These are phyloP conservation scores for Lasioglossum albipes DNA, from an alignment of 1,140 invertebrate species.

Conservation along the genomic window DNA sequence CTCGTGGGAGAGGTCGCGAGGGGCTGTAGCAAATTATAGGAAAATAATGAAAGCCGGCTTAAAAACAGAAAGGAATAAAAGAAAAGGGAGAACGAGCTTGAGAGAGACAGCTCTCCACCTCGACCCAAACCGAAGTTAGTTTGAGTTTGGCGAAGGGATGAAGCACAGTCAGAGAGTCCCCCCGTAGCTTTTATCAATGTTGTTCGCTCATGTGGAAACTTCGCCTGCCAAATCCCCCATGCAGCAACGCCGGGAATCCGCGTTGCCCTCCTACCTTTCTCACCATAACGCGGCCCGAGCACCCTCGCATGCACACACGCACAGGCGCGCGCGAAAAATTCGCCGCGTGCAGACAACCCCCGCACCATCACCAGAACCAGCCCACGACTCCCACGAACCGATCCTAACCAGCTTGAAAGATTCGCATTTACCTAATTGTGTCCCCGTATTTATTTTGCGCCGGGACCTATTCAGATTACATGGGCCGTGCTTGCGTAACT, in stretches of 20 bases:
- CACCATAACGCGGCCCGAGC: slow-evolving; percentile 71
- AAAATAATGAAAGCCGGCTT: slow-evolving; percentile 79
- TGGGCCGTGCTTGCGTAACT: slow-evolving; percentile 49
- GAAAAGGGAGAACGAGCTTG: slow-evolving; percentile 40
- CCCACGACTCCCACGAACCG: slow-evolving; percentile 60
- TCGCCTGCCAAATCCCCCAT: slow-evolving; percentile 74
- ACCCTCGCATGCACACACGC: slow-evolving; percentile 43
- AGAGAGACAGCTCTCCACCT: slow-evolving; percentile 46
- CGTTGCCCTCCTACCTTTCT: slow-evolving; percentile 77
- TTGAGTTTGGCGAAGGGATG: slow-evolving; percentile 75
- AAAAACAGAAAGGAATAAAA: slow-evolving; percentile 60
- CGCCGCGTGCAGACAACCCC: slow-evolving; percentile 24
- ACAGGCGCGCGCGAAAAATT: slow-evolving; percentile 7
- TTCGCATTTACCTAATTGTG: slow-evolving; percentile 79
- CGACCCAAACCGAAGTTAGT: slow-evolving; percentile 67
- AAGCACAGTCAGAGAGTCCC: slow-evolving; percentile 67
- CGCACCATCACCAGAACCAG: neutral
- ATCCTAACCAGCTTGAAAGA: slow-evolving; percentile 73
- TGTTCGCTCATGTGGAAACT: slow-evolving; percentile 79
- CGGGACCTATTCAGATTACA: slow-evolving; percentile 72
- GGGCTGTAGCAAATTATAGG: slow-evolving; percentile 78
- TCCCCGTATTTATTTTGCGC: slow-evolving; percentile 76
- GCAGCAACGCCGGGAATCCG: slow-evolving; percentile 71
- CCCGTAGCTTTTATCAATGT: slow-evolving; percentile 79
- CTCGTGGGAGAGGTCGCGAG: slow-evolving; percentile 34